These are phyloP conservation scores for Balanococcus diminutus DNA, from an alignment of 2,888 invertebrate species.

Conservation along the genomic window DNA sequence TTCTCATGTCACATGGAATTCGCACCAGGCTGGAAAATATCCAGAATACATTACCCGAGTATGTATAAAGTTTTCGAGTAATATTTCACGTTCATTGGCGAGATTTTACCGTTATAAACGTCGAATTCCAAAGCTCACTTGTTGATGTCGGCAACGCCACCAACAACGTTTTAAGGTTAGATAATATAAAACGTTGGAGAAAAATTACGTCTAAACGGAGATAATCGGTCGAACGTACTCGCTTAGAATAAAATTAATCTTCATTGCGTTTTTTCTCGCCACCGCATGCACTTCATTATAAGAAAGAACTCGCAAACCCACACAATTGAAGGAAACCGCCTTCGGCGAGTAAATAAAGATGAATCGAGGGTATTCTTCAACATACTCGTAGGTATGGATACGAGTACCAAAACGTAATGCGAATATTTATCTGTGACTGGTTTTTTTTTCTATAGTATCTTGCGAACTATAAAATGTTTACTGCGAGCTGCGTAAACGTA, in stretches of 20 bases:
- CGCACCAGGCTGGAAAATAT: not conserved
- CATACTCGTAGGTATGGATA: not conserved
- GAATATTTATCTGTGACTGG: not conserved
- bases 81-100: not conserved
- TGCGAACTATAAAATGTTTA: not conserved
- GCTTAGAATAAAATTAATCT: constrained; percentile 11
- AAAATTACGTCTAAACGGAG: constrained; percentile 11
- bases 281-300: not conserved
- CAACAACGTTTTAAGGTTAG: not conserved
- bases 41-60: not conserved
- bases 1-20: not conserved
- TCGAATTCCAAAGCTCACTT: not conserved
- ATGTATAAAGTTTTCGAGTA: not conserved
- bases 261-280: not conserved
- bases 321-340: not conserved
- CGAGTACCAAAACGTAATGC: too few species aligned
- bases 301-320: not conserved
- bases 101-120: not conserved
- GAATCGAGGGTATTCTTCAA: constrained; percentile 4
- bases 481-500: not conserved
- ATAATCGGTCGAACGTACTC: not conserved
- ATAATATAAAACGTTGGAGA: not conserved
- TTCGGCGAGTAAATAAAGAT: constrained; percentile 2
- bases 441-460: not conserved
- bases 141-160: not conserved